These are phyloP conservation scores for Arrhamphus sclerolepis DNA, from an alignment of 2,797 vertebrate species.

Conservation along the genomic window DNA sequence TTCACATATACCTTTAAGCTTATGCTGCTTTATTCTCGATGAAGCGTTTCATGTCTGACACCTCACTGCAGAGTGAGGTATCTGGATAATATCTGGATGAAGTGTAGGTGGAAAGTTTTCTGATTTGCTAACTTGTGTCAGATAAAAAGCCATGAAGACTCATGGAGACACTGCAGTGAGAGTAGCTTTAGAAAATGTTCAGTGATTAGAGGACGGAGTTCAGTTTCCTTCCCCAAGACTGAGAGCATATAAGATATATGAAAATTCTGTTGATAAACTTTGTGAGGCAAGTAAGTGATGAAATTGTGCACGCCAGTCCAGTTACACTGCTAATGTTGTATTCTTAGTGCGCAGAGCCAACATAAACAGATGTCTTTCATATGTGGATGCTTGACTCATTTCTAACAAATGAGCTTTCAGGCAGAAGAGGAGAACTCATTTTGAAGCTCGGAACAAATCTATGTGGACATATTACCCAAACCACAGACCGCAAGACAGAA, in stretches of 20 bases:
- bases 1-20: no score
- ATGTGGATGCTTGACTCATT: constrained; percentile 14
- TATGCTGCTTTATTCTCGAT: no score
- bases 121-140: background rate
- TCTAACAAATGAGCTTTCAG: constrained; percentile 10
- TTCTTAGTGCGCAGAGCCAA: background rate
- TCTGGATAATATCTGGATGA: constrained; percentile 1
- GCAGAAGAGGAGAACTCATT: background rate
- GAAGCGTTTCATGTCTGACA: background rate
- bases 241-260: background rate
- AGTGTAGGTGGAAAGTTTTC: background rate
- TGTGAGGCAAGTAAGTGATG: background rate
- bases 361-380: constrained; percentile 27
- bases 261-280: background rate
- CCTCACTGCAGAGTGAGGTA: background rate
- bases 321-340: background rate
- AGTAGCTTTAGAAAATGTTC: background rate
- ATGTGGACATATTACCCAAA: constrained; percentile 21
- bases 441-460: constrained; percentile 20
- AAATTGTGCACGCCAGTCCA: background rate
- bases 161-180: background rate
- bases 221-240: background rate
- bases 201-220: background rate
- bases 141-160: constrained; percentile 5
- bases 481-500: constrained; percentile 25